These are phyloP conservation scores for Corythornis cristatus DNA, from an alignment of 2,113 vertebrate species.

Conservation along the genomic window DNA sequence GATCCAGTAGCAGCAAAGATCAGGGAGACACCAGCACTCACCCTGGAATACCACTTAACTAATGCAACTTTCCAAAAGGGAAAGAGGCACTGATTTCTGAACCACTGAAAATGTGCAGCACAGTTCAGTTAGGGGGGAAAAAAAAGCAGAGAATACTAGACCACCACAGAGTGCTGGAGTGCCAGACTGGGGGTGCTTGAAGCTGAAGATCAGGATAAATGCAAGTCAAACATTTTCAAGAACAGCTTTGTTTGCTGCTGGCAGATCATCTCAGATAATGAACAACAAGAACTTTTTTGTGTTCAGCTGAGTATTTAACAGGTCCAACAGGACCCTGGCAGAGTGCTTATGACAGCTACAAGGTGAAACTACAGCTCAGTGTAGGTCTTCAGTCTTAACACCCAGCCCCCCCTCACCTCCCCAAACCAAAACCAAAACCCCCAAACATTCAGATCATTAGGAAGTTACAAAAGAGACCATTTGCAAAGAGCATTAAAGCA, in stretches of 20 bases:
- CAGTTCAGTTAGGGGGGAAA: background rate
- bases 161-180: background rate
- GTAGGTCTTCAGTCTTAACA: background rate
- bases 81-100: background rate
- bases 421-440: background rate
- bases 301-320: background rate
- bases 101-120: background rate
- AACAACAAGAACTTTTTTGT: background rate
- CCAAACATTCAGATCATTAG: background rate
- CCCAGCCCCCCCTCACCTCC: too few relatives aligned
- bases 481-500: background rate
- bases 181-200: background rate
- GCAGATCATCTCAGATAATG: background rate
- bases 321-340: background rate
- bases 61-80: background rate
- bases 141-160: background rate
- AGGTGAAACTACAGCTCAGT: background rate
- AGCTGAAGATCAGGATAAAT: background rate
- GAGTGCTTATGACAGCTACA: background rate
- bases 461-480: background rate
- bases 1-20: accelerated
- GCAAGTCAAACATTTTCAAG: background rate
- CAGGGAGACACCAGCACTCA: background rate
- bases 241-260: background rate
- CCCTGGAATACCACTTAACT: background rate